Percentiles rank a stretch among this genome's conserved stretches.
These are phyloP conservation scores for Sepioteuthis lessoniana DNA, from an alignment of 2,888 invertebrate genomes.

Conservation along the genomic window DNA sequence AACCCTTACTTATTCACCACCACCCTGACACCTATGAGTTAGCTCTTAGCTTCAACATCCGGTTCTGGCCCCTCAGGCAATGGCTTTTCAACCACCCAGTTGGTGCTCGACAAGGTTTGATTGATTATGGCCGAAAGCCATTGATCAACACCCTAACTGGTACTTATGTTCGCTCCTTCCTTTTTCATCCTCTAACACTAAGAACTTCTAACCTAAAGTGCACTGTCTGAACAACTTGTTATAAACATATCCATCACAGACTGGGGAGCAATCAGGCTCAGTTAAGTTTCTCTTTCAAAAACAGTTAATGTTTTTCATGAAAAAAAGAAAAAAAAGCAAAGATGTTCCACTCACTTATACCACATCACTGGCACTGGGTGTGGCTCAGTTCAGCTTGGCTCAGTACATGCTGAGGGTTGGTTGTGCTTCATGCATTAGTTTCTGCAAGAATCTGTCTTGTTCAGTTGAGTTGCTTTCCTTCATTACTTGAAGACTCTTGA, in stretches of 20 bases:
- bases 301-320: neutral
- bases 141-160: constrained; percentile 33
- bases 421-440: neutral
- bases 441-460: neutral
- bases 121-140: constrained; percentile 23
- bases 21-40: neutral
- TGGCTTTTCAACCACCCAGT: neutral
- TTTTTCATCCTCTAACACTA: neutral
- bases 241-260: constrained; percentile 33
- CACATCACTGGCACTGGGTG: neutral
- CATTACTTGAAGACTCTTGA: constrained; percentile 21
- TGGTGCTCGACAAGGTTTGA: neutral
- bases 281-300: constrained; percentile 33
- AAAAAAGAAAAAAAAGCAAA: neutral
- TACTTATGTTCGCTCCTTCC: neutral
- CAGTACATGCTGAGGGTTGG: neutral
- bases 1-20: neutral
- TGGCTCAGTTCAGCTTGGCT: neutral
- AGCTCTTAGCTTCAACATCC: constrained; percentile 20
- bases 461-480: neutral
- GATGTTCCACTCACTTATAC: neutral
- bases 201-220: constrained; percentile 4
- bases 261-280: neutral
- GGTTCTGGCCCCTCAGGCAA: neutral
- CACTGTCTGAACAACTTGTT: constrained; percentile 21